Evolutionary conservation across 92 coral and sea anemone species (phyloP).

Genomic region (Montipora capitata): DNA sequence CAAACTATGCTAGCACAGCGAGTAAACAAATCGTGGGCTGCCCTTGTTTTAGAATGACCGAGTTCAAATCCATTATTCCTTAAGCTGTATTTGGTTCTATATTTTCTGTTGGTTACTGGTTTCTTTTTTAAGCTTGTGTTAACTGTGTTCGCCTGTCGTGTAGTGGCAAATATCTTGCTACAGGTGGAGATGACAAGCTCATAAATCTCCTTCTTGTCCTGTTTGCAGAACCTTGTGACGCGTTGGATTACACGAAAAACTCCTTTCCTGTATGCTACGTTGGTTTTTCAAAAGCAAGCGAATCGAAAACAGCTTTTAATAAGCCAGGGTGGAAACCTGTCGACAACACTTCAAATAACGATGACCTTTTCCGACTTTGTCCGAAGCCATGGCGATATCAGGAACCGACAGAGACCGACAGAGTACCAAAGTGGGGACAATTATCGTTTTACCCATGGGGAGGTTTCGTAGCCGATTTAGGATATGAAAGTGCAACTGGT

Average conservation of each 20-base stretch:
- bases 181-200: too few relatives aligned
- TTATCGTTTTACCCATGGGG: slow-evolving; percentile 84
- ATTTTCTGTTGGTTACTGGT: too few relatives aligned
- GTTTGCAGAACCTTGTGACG: slow-evolving; percentile 71
- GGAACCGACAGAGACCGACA: slow-evolving; percentile 51
- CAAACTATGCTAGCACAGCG: too few relatives aligned
- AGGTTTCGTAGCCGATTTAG: slow-evolving; percentile 87
- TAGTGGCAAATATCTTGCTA: too few relatives aligned
- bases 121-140: too few relatives aligned
- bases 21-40: too few relatives aligned
- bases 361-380: slow-evolving; percentile 77
- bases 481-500: slow-evolving; percentile 67
- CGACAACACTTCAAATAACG: slow-evolving; percentile 20
- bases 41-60: too few relatives aligned
- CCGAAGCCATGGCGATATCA: slow-evolving; percentile 92
- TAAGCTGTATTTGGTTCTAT: too few relatives aligned
- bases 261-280: slow-evolving; percentile 62
- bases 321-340: slow-evolving; percentile 80
- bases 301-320: slow-evolving; percentile 63
- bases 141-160: too few relatives aligned
- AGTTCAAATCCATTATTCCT: too few relatives aligned
- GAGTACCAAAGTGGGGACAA: slow-evolving; percentile 81
- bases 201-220: too few relatives aligned
- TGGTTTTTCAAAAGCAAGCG: slow-evolving; percentile 61
- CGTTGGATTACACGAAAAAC: slow-evolving; percentile 37